Evolutionary conservation across 2,113 vertebrate species (phyloP).

Genomic region (Dissostichus mawsoni): DNA sequence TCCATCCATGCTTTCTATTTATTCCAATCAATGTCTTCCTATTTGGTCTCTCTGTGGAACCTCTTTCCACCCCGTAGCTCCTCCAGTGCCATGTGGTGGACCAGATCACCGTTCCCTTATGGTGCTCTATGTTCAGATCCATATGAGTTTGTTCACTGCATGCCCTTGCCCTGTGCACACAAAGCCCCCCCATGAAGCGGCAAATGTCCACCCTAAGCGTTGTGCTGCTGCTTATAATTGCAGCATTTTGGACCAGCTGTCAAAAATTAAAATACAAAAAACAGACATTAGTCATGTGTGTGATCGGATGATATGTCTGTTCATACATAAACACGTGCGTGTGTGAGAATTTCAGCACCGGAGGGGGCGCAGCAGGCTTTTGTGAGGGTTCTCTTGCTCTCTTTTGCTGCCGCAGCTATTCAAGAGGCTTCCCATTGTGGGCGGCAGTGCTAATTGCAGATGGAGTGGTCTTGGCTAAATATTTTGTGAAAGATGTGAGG

Average conservation of each 20-base stretch:
- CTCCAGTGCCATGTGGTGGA: slow-evolving; percentile 13
- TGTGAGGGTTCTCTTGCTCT: slow-evolving; percentile 30
- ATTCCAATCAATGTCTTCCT: slow-evolving; percentile 31
- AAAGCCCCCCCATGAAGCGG: background rate
- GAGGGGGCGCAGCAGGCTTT: slow-evolving; percentile 17
- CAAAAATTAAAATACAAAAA: slow-evolving; percentile 8
- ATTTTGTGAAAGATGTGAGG: slow-evolving; percentile 85
- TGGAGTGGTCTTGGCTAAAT: slow-evolving; percentile 81
- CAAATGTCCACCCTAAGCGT: background rate
- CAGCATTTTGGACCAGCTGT: background rate
- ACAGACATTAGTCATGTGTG: slow-evolving; percentile 18
- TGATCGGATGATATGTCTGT: slow-evolving; percentile 28
- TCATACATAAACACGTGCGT: slow-evolving; percentile 22
- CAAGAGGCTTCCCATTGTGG: slow-evolving; percentile 77
- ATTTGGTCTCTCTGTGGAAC: slow-evolving; percentile 14
- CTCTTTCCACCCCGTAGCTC: background rate
- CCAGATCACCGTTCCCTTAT: slow-evolving; percentile 70
- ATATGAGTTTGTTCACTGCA: slow-evolving; percentile 36
- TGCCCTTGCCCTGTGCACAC: slow-evolving; percentile 23
- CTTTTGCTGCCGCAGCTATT: slow-evolving; percentile 72
- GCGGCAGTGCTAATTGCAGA: slow-evolving; percentile 81
- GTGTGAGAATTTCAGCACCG: slow-evolving; percentile 37
- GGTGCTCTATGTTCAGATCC: slow-evolving; percentile 64
- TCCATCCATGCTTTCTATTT: slow-evolving; percentile 13
- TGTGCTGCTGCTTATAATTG: background rate